Evolutionary conservation across 1,140 invertebrate genomes (phyloP).

Genomic region (Alviniconcha marisindica): DNA sequence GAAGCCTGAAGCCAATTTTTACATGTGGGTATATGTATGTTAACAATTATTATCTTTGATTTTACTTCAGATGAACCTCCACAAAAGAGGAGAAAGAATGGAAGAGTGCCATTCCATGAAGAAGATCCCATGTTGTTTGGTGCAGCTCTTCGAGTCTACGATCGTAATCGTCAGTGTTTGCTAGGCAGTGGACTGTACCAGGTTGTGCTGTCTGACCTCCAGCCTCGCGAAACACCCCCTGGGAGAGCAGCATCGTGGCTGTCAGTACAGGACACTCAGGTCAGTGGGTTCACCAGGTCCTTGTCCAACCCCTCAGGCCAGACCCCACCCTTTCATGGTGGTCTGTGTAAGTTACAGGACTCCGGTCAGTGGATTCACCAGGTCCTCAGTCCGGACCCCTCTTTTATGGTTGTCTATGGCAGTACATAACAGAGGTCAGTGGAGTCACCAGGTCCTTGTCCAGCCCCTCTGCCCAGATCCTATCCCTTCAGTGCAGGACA

Average conservation of each 20-base stretch:
- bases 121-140: slow-evolving; percentile 85
- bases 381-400: too few species aligned
- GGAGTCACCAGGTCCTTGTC: too few species aligned
- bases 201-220: slow-evolving; percentile 84
- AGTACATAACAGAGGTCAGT: too few species aligned
- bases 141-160: slow-evolving; percentile 91
- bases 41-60: too few species aligned
- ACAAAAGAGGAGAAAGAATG: slow-evolving; percentile 80
- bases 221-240: slow-evolving; percentile 43
- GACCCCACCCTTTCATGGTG: too few species aligned
- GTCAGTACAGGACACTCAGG: slow-evolving; percentile 82
- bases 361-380: too few species aligned
- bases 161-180: slow-evolving; percentile 91
- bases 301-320: too few species aligned
- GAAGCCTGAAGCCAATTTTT: background rate
- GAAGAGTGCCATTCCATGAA: slow-evolving; percentile 64
- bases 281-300: too few species aligned
- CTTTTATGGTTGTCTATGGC: too few species aligned
- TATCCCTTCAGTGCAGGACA: too few species aligned
- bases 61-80: slow-evolving; percentile 78
- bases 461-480: too few species aligned
- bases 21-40: background rate
- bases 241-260: slow-evolving; percentile 83
- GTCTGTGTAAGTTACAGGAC: too few species aligned
- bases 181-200: slow-evolving; percentile 94